Conservation (phyloP, 2,113 vertebrate genomes). For the Dipodomys merriami region DNA sequence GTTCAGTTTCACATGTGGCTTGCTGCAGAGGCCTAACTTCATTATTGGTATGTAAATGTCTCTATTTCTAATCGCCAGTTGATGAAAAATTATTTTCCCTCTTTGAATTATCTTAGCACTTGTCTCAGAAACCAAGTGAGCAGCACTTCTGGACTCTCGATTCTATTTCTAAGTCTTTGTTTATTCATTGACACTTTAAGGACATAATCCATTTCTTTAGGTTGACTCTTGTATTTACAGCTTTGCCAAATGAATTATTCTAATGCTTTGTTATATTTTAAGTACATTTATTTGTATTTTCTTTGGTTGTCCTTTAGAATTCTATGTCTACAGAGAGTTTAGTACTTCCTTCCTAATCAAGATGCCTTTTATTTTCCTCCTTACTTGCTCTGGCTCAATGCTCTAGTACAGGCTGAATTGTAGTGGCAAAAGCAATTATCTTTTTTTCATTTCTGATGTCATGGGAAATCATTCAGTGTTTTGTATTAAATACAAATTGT, state of each 20-base stretch:
- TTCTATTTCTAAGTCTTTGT: neutral
- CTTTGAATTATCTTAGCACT: neutral
- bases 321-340: neutral
- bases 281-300: slow-evolving; percentile 1
- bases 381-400: neutral
- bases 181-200: neutral
- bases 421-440: neutral
- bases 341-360: neutral
- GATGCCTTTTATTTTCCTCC: neutral
- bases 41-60: neutral
- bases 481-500: neutral
- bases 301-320: neutral
- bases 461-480: neutral
- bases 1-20: neutral
- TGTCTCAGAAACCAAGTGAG: neutral
- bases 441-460: neutral
- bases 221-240: neutral
- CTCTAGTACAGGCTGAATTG: neutral
- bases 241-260: neutral
- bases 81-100: neutral
- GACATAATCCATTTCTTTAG: neutral
- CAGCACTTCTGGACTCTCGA: neutral
- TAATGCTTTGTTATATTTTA: neutral
- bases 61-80: neutral
- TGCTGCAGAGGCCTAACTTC: neutral